A percentile compares a stretch with the other conserved stretches of the same genome.
These are phyloP conservation scores for Fratercula arctica DNA, from an alignment of 2,797 vertebrate genomes.

Conservation along the genomic window DNA sequence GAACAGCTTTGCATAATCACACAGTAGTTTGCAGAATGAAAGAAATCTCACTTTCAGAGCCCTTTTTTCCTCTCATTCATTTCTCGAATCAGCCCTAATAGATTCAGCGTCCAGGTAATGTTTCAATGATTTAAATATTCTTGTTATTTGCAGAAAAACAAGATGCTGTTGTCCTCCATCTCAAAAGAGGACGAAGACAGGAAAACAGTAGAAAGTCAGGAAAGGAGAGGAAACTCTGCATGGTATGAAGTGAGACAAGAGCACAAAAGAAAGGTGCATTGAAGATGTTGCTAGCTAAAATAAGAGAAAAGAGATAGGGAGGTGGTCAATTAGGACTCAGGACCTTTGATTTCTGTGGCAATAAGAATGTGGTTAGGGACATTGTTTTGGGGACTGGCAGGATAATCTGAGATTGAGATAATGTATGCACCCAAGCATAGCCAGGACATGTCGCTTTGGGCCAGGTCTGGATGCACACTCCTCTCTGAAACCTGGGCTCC, in stretches of 20 bases:
- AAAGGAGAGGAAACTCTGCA: background rate
- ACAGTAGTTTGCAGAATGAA: constrained; percentile 24
- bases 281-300: background rate
- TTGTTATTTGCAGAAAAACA: constrained; percentile 18
- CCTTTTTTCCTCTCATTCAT: background rate
- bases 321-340: background rate
- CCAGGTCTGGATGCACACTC: background rate
- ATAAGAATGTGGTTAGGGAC: background rate
- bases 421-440: background rate
- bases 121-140: background rate
- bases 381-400: background rate
- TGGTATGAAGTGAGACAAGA: background rate
- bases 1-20: constrained; percentile 52
- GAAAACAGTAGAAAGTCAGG: background rate
- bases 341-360: background rate
- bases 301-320: background rate
- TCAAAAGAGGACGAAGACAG: background rate
- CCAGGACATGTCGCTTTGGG: rapidly evolving
- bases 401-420: background rate
- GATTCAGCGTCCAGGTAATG: background rate
- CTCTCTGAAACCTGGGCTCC: background rate
- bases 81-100: background rate
- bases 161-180: background rate
- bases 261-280: background rate
- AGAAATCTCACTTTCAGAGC: background rate